Conservation (phyloP, 2,797 vertebrate genomes). For the Rhinichthys osculus region DNA sequence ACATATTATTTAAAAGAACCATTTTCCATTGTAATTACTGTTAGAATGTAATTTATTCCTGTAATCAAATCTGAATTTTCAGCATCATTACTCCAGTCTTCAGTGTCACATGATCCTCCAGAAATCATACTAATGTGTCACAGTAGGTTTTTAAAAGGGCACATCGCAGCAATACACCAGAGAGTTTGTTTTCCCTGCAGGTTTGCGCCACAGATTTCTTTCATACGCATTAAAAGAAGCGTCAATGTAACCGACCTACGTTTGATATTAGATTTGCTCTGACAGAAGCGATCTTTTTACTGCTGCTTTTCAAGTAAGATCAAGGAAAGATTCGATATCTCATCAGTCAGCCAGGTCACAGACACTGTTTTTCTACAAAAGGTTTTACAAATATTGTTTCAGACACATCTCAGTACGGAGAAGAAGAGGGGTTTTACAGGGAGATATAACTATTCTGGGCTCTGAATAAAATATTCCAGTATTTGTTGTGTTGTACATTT, state of each 20-base stretch:
- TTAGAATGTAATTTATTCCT: not conserved
- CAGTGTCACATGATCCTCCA: not conserved
- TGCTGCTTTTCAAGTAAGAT: not conserved
- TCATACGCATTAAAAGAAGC: not conserved
- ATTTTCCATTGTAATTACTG: not conserved
- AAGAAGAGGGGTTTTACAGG: not conserved
- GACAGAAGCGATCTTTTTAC: too few species aligned
- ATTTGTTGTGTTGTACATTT: not conserved
- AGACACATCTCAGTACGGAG: not conserved
- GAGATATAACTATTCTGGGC: not conserved
- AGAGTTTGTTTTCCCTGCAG: not conserved
- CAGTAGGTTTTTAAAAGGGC: not conserved
- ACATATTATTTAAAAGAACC: too few species aligned
- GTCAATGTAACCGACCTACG: not conserved
- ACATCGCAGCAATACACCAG: not conserved
- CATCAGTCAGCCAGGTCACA: not conserved
- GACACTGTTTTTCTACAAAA: not conserved
- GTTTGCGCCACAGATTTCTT: not conserved
- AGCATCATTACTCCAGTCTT: not conserved
- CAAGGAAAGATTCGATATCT: not conserved
- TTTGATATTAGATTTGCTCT: not conserved
- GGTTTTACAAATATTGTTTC: not conserved
- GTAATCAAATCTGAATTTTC: not conserved
- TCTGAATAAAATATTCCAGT: not conserved
- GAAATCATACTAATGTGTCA: not conserved